Evolutionary conservation across 1,140 invertebrate species (phyloP).

Genomic region (Dinoponera quadriceps): DNA sequence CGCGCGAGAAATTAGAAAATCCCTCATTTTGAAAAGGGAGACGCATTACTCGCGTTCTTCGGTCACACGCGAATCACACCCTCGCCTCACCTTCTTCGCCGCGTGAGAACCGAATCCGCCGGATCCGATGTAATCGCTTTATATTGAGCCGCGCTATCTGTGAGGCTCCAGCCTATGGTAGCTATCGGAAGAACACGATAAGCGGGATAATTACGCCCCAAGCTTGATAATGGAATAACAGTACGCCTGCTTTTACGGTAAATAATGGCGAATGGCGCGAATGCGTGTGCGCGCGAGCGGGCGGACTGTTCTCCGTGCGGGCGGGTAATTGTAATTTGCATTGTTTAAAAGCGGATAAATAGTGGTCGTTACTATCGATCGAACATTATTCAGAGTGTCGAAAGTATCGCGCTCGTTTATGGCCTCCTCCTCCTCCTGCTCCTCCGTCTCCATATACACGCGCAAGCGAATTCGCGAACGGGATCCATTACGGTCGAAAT

Average conservation of each 20-base stretch:
- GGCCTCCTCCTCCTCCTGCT: neutral
- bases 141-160: neutral
- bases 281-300: constrained; percentile 4
- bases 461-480: neutral
- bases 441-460: constrained; percentile 18
- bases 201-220: constrained; percentile 76
- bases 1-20: too few species aligned
- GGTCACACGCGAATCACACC: too few species aligned
- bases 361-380: constrained; percentile 62
- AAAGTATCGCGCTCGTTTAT: constrained; percentile 54
- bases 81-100: neutral
- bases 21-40: too few species aligned
- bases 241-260: constrained; percentile 73
- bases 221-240: constrained; percentile 80
- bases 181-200: constrained; percentile 64
- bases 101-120: neutral
- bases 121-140: constrained; percentile 6
- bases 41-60: too few species aligned
- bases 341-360: constrained; percentile 80
- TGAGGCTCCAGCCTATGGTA: neutral
- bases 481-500: constrained; percentile 58
- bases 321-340: constrained; percentile 79
- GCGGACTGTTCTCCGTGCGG: neutral
- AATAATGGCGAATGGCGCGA: constrained; percentile 75
- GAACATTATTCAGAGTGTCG: constrained; percentile 53